Evolutionary conservation across 2,888 invertebrate species (phyloP).

Genomic region (Diaprepes abbreviatus): DNA sequence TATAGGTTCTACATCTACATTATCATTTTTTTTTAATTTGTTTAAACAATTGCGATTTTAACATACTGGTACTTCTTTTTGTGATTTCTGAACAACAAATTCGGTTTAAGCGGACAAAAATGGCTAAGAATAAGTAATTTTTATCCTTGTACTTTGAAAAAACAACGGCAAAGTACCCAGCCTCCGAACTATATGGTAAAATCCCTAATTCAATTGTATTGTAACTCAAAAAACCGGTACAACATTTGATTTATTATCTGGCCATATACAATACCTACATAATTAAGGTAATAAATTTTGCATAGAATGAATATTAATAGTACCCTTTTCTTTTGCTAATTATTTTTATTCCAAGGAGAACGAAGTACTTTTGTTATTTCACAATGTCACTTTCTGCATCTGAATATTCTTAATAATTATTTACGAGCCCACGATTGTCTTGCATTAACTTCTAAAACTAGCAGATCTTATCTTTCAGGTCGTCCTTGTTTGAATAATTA

Average conservation of each 20-base stretch:
- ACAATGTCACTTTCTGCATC: not conserved
- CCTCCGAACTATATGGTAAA: too few relatives aligned
- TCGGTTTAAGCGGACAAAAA: too few relatives aligned
- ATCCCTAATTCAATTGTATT: not conserved
- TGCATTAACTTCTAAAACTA: not conserved
- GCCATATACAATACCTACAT: not conserved
- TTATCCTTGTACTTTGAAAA: too few relatives aligned
- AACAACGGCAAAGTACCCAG: too few relatives aligned
- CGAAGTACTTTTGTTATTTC: not conserved
- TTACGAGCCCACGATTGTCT: not conserved
- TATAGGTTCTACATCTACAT: too few relatives aligned
- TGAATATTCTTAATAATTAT: constrained; percentile 5
- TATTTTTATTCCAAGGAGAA: constrained; percentile 16
- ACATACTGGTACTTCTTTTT: too few relatives aligned
- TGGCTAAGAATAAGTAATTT: too few relatives aligned
- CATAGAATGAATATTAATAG: constrained; percentile 3
- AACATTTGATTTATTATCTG: not conserved
- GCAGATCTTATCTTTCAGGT: constrained; percentile 1
- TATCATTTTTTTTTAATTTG: too few relatives aligned
- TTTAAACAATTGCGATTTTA: too few relatives aligned
- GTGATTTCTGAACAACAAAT: too few relatives aligned
- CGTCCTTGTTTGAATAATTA: constrained; percentile 1
- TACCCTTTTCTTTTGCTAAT: constrained; percentile 10
- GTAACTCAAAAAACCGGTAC: not conserved
- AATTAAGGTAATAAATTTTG: constrained; percentile 1